Conservation (phyloP, 1,140 invertebrate genomes). For the Pomacea maculata region DNA sequence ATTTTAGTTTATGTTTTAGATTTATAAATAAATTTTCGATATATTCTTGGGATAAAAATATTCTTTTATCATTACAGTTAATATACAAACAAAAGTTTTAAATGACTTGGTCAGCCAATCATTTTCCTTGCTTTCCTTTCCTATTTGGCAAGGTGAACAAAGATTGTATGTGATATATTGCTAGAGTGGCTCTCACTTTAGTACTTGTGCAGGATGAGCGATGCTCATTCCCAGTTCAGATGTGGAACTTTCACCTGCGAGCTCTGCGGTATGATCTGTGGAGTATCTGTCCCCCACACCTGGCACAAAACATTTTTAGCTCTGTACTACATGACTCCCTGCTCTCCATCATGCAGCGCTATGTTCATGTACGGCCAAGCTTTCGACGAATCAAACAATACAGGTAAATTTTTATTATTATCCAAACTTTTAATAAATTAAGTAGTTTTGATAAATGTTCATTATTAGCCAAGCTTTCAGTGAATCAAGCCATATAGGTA, state of each 20-base stretch:
- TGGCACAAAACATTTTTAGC: constrained; percentile 53
- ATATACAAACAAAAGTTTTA: too few relatives aligned
- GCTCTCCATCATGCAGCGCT: constrained; percentile 52
- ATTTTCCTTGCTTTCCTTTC: too few relatives aligned
- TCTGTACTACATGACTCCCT: constrained; percentile 57
- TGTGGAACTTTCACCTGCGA: constrained; percentile 61
- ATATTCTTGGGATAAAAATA: too few relatives aligned
- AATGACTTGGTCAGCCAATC: too few relatives aligned
- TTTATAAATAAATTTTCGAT: too few relatives aligned
- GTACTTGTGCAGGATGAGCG: constrained; percentile 49
- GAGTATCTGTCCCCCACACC: constrained; percentile 52
- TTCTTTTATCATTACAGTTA: too few relatives aligned
- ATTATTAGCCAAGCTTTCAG: too few relatives aligned
- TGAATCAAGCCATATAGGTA: too few relatives aligned
- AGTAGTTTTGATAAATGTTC: neutral
- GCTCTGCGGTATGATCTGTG: constrained; percentile 55
- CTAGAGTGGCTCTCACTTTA: neutral
- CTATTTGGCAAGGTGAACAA: too few relatives aligned
- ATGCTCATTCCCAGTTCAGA: constrained; percentile 61
- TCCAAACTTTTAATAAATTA: neutral
- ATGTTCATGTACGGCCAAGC: constrained; percentile 52
- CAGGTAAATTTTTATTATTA: constrained; percentile 37
- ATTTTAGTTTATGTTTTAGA: too few relatives aligned
- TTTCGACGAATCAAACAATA: constrained; percentile 54
- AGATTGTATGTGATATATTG: too few relatives aligned